These are phyloP conservation scores for Aphrocallistes beatrix DNA, from an alignment of 37 sponge, comb jelly and placozoan genomes.

Conservation along the genomic window DNA sequence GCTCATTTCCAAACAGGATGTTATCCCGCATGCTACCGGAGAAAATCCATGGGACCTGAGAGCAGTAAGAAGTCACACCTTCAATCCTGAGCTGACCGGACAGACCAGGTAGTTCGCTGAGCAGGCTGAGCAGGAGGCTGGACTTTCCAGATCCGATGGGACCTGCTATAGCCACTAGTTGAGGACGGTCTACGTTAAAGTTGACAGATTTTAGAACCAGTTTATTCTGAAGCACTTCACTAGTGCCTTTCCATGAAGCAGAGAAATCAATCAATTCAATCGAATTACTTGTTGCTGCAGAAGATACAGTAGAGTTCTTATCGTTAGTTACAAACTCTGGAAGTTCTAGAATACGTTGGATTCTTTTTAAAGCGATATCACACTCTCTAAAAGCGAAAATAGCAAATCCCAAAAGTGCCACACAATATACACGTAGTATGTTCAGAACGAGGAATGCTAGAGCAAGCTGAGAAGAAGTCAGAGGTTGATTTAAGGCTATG, in stretches of 20 bases:
- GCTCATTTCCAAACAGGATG: background rate
- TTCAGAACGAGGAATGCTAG: background rate
- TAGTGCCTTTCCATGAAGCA: background rate
- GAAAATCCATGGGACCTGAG: conserved; percentile 1
- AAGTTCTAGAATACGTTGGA: background rate
- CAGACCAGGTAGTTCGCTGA: background rate
- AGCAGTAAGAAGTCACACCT: background rate
- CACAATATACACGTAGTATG: background rate
- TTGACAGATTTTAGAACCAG: background rate
- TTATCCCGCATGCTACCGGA: conserved; percentile 19
- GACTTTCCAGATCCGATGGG: background rate
- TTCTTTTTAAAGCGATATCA: background rate
- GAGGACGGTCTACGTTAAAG: background rate
- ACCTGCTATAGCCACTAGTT: background rate
- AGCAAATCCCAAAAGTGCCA: background rate
- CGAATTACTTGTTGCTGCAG: background rate
- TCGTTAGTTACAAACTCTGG: background rate
- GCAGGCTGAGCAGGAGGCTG: background rate
- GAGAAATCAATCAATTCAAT: background rate
- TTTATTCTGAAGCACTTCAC: background rate
- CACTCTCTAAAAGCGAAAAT: background rate
- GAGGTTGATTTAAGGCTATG: background rate
- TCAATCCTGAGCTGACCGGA: background rate
- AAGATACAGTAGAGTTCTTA: background rate
- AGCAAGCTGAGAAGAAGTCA: background rate